Evolutionary conservation across 2,113 vertebrate species (phyloP).

Genomic region (Pheucticus melanocephalus): DNA sequence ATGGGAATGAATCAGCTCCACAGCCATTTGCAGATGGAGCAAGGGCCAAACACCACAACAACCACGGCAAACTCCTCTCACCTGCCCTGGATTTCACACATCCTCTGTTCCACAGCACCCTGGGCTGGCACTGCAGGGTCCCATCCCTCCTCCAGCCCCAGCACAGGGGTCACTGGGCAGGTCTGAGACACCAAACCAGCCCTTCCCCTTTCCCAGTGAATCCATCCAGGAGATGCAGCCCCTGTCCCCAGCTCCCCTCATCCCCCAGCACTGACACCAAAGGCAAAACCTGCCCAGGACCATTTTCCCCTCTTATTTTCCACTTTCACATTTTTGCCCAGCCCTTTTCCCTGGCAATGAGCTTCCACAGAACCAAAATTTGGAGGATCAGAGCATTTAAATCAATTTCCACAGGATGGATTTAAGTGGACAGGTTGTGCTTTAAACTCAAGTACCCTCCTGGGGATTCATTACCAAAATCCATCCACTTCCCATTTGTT

Average conservation of each 20-base stretch:
- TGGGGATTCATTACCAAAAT: slow-evolving; percentile 53
- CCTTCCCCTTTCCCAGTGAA: not conserved
- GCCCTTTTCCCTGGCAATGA: not conserved
- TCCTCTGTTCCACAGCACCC: not conserved
- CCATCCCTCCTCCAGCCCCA: not conserved
- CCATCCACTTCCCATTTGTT: slow-evolving; percentile 37
- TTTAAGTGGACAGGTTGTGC: slow-evolving; percentile 57
- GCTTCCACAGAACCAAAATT: not conserved
- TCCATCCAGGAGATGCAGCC: rapidly evolving
- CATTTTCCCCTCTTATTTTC: not conserved
- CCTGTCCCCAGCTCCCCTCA: not conserved
- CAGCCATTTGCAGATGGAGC: not conserved
- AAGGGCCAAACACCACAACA: rapidly evolving
- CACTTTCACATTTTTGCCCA: not conserved
- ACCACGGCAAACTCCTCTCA: not conserved
- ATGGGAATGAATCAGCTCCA: not conserved
- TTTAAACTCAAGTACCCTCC: slow-evolving; percentile 22
- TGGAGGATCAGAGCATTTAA: slow-evolving; percentile 31
- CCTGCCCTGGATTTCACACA: rapidly evolving
- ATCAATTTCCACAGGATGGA: slow-evolving; percentile 22
- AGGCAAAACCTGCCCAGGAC: not conserved
- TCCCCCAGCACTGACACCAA: not conserved
- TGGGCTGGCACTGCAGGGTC: rapidly evolving
- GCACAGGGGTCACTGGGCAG: not conserved
- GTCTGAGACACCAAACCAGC: not conserved